These are phyloP conservation scores for Aspidiotus rigidus DNA, from an alignment of 2,888 invertebrate species.

Conservation along the genomic window DNA sequence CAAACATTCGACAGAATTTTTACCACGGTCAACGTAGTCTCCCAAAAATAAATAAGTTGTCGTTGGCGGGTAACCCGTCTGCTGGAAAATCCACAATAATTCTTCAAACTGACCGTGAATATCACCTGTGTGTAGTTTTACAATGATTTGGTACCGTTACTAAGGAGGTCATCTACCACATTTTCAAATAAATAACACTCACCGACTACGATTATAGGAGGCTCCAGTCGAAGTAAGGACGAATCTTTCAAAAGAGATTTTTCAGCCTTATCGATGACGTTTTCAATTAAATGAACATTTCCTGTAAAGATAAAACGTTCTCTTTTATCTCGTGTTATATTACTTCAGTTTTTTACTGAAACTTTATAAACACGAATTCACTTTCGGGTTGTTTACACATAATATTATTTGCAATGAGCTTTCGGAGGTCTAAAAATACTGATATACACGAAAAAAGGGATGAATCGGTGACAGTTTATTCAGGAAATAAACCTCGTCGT, in stretches of 20 bases:
- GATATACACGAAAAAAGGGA: too few species aligned
- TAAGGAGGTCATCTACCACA: too few species aligned
- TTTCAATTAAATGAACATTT: constrained; percentile 12
- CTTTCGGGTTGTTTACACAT: too few species aligned
- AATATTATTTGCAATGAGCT: too few species aligned
- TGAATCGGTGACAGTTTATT: too few species aligned
- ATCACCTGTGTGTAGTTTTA: constrained; percentile 43
- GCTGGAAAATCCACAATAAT: constrained; percentile 47
- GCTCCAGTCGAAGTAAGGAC: constrained; percentile 15
- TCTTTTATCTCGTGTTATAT: too few species aligned
- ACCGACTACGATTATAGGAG: constrained; percentile 25
- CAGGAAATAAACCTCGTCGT: too few species aligned
- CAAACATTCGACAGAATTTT: constrained; percentile 40
- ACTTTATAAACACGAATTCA: too few species aligned
- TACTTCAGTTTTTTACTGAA: too few species aligned
- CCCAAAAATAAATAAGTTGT: constrained; percentile 49
- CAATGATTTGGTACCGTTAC: too few species aligned
- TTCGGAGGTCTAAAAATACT: too few species aligned
- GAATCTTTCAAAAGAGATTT: constrained; percentile 6
- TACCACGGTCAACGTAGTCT: constrained; percentile 49
- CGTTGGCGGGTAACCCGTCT: constrained; percentile 47
- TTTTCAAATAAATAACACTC: not conserved
- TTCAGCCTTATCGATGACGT: constrained; percentile 13
- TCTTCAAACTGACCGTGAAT: constrained; percentile 50
- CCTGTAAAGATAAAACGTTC: constrained; percentile 12